Evolutionary conservation across 30 jellyfish, hydroid and myxozoan species (phyloP).

Genomic region (Cassiopea andromeda): DNA sequence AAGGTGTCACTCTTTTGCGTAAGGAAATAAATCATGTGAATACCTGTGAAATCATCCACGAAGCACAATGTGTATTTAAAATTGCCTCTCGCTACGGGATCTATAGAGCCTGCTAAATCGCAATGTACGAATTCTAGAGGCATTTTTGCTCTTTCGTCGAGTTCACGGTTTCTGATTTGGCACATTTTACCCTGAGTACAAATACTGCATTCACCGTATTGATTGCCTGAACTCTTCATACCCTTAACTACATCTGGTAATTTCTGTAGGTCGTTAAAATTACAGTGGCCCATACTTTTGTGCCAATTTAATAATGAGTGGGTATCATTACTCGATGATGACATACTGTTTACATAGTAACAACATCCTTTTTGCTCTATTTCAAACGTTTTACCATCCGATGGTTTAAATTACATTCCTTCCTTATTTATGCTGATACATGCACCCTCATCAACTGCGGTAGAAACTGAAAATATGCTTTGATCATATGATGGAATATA

Average conservation of each 20-base stretch:
- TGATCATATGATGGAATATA: constrained; percentile 10
- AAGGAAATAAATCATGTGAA: constrained; percentile 8
- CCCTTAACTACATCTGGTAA: constrained; percentile 71
- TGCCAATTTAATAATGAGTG: constrained; percentile 49
- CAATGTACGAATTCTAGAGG: constrained; percentile 70
- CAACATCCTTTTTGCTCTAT: constrained; percentile 45
- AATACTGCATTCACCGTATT: constrained; percentile 32
- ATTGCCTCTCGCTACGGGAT: constrained; percentile 52
- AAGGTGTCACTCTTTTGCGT: constrained; percentile 42
- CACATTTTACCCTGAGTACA: constrained; percentile 41
- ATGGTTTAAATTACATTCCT: not conserved
- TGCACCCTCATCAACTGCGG: constrained; percentile 15
- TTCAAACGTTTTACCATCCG: constrained; percentile 35
- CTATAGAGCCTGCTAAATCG: constrained; percentile 74
- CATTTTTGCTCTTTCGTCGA: constrained; percentile 48
- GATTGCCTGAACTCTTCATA: constrained; percentile 57
- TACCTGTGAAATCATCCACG: constrained; percentile 21
- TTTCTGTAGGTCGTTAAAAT: constrained; percentile 52
- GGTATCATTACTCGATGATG: not conserved
- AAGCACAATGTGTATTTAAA: constrained; percentile 38
- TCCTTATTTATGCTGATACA: not conserved
- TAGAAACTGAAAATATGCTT: not conserved
- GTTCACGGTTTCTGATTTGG: constrained; percentile 46
- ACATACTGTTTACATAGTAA: constrained; percentile 37
- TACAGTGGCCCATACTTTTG: constrained; percentile 61